Evolutionary conservation across 2,113 vertebrate genomes (phyloP).

Genomic region (Vicugna pacos): DNA sequence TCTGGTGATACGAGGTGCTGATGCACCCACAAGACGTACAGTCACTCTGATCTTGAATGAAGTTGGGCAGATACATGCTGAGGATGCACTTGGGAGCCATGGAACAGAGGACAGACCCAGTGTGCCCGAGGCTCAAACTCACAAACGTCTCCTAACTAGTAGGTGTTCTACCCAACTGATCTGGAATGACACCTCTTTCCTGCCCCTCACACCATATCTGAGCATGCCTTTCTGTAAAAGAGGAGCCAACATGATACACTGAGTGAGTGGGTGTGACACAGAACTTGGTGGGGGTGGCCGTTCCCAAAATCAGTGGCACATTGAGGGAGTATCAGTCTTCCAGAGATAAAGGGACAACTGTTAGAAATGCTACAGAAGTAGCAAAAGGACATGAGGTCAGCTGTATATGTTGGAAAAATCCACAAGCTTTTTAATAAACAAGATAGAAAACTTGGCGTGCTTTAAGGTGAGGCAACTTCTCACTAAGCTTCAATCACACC

Average conservation of each 20-base stretch:
- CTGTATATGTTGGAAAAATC: not conserved
- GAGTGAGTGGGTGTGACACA: not conserved
- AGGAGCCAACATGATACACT: not conserved
- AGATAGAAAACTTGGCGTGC: not conserved
- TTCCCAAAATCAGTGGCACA: not conserved
- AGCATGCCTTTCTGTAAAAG: not conserved
- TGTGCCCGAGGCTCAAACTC: not conserved
- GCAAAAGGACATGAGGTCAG: not conserved
- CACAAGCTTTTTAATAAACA: not conserved
- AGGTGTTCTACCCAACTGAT: not conserved
- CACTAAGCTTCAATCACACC: not conserved
- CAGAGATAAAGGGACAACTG: not conserved
- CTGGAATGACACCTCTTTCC: not conserved
- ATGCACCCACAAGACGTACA: not conserved
- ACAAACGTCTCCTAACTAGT: not conserved
- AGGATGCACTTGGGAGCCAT: too few relatives aligned
- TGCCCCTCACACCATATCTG: not conserved
- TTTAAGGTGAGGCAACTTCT: conserved; percentile 11
- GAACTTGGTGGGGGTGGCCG: not conserved
- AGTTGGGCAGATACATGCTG: not conserved
- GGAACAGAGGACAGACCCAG: not conserved
- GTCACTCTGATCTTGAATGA: not conserved
- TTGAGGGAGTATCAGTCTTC: not conserved
- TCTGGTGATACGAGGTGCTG: not conserved
- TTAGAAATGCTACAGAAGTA: conserved; percentile 25